Evolutionary conservation across 1,140 invertebrate genomes (phyloP).

Genomic region (Anthonomus grandis): DNA sequence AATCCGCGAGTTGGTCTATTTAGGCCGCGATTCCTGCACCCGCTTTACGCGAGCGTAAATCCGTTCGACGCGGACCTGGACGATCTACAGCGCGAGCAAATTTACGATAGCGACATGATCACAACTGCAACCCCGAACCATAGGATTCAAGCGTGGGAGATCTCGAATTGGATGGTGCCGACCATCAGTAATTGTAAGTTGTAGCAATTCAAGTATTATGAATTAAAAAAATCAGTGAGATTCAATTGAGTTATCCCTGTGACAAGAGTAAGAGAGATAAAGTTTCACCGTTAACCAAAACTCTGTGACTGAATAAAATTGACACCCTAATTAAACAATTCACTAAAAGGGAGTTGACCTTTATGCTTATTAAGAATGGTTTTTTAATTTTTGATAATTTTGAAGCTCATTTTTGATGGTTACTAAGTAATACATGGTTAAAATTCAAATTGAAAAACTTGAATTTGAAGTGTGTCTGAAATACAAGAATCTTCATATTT

Average conservation of each 20-base stretch:
- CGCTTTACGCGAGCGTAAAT: conserved; percentile 44
- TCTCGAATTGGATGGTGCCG: conserved; percentile 66
- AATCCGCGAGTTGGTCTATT: conserved; percentile 36
- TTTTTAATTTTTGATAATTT: no score
- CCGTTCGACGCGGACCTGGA: conserved; percentile 48
- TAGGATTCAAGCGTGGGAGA: conserved; percentile 82
- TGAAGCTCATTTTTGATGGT: no score
- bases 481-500: not conserved
- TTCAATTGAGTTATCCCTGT: no score
- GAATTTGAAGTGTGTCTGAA: no score
- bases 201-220: not conserved
- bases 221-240: no score
- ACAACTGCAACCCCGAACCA: conserved; percentile 56
- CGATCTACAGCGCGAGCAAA: conserved; percentile 44
- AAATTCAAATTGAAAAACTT: no score
- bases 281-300: no score
- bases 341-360: no score
- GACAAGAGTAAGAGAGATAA: no score
- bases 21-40: conserved; percentile 48
- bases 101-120: conserved; percentile 45
- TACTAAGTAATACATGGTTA: no score
- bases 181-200: conserved; percentile 70
- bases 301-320: no score
- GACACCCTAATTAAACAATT: not conserved
- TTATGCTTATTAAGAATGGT: no score